Percentiles rank a stretch among this genome's conserved stretches.
Conservation (phyloP, 2,888 invertebrate genomes). For the Lutraria lutraria region DNA sequence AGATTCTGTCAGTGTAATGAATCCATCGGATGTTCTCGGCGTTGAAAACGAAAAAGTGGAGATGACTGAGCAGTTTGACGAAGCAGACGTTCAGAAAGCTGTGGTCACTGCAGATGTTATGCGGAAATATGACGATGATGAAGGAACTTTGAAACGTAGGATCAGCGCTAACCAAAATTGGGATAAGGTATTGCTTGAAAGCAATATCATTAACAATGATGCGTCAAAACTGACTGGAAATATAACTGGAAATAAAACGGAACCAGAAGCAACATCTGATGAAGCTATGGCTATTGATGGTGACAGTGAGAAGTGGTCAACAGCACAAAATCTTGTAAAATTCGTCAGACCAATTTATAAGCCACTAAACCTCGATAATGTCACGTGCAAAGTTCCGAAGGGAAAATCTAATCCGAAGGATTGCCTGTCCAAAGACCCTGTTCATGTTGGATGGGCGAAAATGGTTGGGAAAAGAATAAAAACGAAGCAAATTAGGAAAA, state of each 20-base stretch:
- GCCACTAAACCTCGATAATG: constrained; percentile 59
- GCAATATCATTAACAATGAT: neutral
- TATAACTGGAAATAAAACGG: neutral
- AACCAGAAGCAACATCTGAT: neutral
- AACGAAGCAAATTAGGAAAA: constrained; percentile 41
- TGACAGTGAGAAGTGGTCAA: constrained; percentile 20
- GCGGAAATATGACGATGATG: constrained; percentile 1
- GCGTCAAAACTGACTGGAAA: neutral
- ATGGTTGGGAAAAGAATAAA: constrained; percentile 55
- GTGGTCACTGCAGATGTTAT: neutral
- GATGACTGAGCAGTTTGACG: neutral
- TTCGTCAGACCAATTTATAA: constrained; percentile 57
- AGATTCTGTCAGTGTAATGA: neutral
- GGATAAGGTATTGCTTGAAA: neutral
- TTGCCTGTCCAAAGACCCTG: constrained; percentile 60
- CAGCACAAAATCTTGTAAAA: constrained; percentile 36
- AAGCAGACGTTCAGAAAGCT: neutral
- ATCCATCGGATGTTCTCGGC: neutral
- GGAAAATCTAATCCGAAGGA: constrained; percentile 63
- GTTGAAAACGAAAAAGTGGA: neutral
- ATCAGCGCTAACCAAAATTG: constrained; percentile 24
- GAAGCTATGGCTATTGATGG: neutral
- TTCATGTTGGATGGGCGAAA: constrained; percentile 63
- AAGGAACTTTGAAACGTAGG: neutral
- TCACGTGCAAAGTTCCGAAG: constrained; percentile 56